Conservation (phyloP, 2,888 invertebrate genomes). For the Drosophila kanekoi region DNA sequence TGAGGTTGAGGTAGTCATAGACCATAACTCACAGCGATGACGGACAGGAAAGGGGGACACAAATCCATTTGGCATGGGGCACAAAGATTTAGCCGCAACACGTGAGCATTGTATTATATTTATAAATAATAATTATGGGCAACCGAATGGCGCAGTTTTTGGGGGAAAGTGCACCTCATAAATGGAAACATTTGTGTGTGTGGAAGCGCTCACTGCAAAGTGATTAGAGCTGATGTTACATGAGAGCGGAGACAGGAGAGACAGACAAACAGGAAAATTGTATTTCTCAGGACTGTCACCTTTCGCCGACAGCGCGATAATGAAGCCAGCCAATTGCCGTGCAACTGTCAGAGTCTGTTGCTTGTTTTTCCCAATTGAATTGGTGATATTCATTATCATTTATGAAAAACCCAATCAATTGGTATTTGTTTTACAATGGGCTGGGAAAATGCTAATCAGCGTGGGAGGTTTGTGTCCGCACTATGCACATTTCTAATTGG, state of each 20-base stretch:
- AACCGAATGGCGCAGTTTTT: slow-evolving; percentile 33
- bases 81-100: slow-evolving; percentile 62
- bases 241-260: slow-evolving; percentile 2
- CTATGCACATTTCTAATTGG: slow-evolving; percentile 28
- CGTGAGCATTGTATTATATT: slow-evolving; percentile 66
- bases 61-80: slow-evolving; percentile 26
- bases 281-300: slow-evolving; percentile 83
- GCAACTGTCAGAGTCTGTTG: slow-evolving; percentile 18
- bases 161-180: slow-evolving; percentile 42
- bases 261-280: slow-evolving; percentile 12
- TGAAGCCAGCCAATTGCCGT: slow-evolving; percentile 34
- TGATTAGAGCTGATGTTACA: slow-evolving; percentile 12
- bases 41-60: slow-evolving; percentile 4
- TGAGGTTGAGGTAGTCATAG: slow-evolving; percentile 38
- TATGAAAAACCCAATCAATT: slow-evolving; percentile 44
- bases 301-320: slow-evolving; percentile 55
- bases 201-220: slow-evolving; percentile 4
- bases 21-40: slow-evolving; percentile 59
- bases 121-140: slow-evolving; percentile 76
- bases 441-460: slow-evolving; percentile 50
- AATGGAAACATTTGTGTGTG: slow-evolving; percentile 20
- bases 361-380: slow-evolving; percentile 48
- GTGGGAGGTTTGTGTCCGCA: slow-evolving; percentile 20
- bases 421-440: slow-evolving; percentile 14
- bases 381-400: slow-evolving; percentile 37